Base-by-base conservation (phyloP, 1,140 invertebrate genomes). In the Anoplophora glabripennis region DNA sequence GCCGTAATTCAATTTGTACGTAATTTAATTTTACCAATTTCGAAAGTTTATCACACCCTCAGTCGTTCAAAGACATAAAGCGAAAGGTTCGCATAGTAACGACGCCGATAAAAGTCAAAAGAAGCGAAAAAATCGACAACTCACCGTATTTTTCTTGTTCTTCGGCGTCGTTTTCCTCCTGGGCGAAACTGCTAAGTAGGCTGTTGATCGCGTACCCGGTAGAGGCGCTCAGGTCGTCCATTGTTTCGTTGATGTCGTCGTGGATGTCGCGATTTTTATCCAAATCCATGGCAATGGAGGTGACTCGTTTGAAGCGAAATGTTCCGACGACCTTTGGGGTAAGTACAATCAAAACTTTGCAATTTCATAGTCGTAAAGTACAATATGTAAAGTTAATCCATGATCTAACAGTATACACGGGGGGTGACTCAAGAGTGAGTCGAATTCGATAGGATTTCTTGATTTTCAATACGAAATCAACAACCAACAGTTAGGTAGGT, bases 21-120 rank as follows among this genome's bases (percentile, higher is more conserved):
- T 54, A 54, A 54, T 54, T 54, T n/a, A 54, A 54, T 54, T 54
- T 42, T 54, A 34, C 14, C 18, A 7, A 49, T 49, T 36, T 45
- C 17, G n/a, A 15, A 15, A 45, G 10, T 45, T 17, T 11, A 45
- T 18, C 17, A 45, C 44, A 5, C 17, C 17, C 10, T 21, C n/a
- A 45, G 12, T 18, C 44, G 17, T 14, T 11, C n/a, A 4, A 45
- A 45, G 17, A 15, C 17, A 14, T 44, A 15, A 15, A 18, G 10
- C 12, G 12, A 11, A 10, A 7, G 42, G 4, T 1, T 45, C 4
- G 15, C 0, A 42, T 42, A 18, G n/a, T 18, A 7, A 21, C 15
- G n/a, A 47, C 18, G 18, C 0, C 44, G 4, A 18, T n/a, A 15
- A 21, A n/a, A 17, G n/a, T 10, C n/a, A 33, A 3, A 18, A 7